Evolutionary conservation across 2,888 invertebrate species (phyloP).

Genomic region (Polyommatus icarus): DNA sequence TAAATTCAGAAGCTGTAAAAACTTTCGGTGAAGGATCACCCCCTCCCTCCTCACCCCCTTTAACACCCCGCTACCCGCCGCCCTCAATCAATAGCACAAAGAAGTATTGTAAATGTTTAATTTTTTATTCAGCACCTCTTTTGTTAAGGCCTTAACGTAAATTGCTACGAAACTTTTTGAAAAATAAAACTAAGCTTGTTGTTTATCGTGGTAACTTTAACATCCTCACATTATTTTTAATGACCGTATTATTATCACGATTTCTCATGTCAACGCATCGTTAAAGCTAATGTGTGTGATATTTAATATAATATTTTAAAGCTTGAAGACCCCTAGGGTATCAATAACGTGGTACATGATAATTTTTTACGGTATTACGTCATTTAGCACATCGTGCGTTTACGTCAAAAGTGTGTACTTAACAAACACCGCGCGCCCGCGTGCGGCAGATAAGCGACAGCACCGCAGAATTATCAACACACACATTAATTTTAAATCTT

Average conservation of each 20-base stretch:
- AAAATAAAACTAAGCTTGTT: neutral
- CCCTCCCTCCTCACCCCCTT: neutral
- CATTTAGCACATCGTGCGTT: neutral
- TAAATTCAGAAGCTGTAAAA: constrained; percentile 11
- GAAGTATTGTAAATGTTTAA: neutral
- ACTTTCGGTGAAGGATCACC: constrained; percentile 7
- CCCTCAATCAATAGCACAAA: constrained; percentile 1
- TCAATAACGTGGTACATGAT: neutral
- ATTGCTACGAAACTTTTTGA: neutral
- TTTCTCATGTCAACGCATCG: neutral
- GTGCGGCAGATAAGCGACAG: neutral
- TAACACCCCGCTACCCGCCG: neutral
- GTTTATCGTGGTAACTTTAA: neutral
- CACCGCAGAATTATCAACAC: no score
- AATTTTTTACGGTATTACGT: neutral
- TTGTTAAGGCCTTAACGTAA: neutral
- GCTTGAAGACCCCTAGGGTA: neutral
- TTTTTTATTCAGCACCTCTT: constrained; percentile 1
- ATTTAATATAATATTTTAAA: neutral
- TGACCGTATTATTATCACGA: neutral
- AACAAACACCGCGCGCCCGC: neutral
- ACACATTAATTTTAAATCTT: no score
- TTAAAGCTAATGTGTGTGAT: neutral
- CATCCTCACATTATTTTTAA: neutral
- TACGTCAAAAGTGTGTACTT: neutral